Evolutionary conservation across 2,113 vertebrate species (phyloP), one percentile per base, ranked within the genome.

Genomic region (Corythaeola cristata): DNA sequence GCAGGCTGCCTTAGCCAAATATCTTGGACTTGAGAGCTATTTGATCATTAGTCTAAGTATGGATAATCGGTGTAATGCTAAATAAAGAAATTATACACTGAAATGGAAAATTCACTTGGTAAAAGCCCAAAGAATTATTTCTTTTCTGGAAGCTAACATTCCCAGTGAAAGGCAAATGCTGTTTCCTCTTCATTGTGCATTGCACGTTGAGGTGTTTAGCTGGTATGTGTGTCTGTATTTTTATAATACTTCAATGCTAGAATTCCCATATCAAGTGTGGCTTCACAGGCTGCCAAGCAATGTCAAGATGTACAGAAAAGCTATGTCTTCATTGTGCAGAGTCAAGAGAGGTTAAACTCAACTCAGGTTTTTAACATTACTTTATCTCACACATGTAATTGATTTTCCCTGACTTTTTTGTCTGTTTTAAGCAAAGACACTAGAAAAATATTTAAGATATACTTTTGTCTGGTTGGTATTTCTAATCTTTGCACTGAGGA

Each of bases 21-120:
- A 78, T 95, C 79, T 97, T 97, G 85, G 94, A 86, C 92, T 97
- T 71, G 94, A 85, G 93, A 96, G 87, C 89, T 97, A 96, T 96
- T 97, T 97, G 91, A 97, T 97, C 95, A 98, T 96, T 97, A 97
- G 80, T 75, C 87, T 96, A 95, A 97, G 96, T 96, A 97, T 96
- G 96, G 95, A 90, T 98, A 97, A 98, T 97, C 87, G 12, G 83
- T 96, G 88, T 97, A 97, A 97, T 92, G 94, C 96, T 96, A 92
- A 96, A 97, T 97, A 97, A 97, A 95, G 95, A 96, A 95, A 97
- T 97, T 96, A 96, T 97, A 90, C 83, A 89, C 93, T 96, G 71
- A 94, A 96, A 97, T 89, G 86, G 92, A 95, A 97, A 97, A 97
- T 81, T 69, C 72, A 30, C 77, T 93, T 90, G 91, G 88, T 95